A percentile compares a stretch with the other conserved stretches of the same genome.
Conservation (phyloP, 2,888 invertebrate genomes). For the Morinoia aosen region DNA sequence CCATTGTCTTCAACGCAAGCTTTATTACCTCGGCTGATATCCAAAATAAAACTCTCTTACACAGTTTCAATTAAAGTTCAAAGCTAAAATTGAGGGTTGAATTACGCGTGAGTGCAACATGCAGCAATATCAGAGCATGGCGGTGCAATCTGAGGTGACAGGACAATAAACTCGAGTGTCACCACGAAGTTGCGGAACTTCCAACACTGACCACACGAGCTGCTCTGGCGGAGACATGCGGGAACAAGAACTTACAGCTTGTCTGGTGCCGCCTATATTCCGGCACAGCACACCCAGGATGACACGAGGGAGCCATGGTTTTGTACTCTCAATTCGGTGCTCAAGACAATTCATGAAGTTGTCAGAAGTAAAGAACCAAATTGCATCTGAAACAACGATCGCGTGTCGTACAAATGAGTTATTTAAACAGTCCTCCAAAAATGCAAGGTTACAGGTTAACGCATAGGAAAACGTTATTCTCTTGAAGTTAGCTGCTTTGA, state of each 20-base stretch:
- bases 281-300: background rate
- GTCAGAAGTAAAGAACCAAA: background rate
- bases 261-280: background rate
- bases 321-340: background rate
- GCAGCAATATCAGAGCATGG: background rate
- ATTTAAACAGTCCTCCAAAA: too few species aligned
- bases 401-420: background rate
- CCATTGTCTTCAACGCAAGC: too few species aligned
- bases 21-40: too few species aligned
- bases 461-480: too few species aligned
- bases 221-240: background rate
- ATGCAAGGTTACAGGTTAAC: too few species aligned
- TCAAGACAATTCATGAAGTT: background rate
- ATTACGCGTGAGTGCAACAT: background rate
- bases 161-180: background rate
- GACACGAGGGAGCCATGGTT: background rate
- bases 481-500: too few species aligned
- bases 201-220: background rate
- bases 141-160: background rate
- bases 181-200: background rate
- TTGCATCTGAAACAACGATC: background rate
- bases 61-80: too few species aligned
- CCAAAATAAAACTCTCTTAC: too few species aligned
- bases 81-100: background rate
- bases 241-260: too few species aligned